Percentiles rank a stretch among this genome's conserved stretches.
phyloP scores from a whole-genome alignment of 2,888 invertebrate genomes.

The Ennomos erosarius region DNA sequence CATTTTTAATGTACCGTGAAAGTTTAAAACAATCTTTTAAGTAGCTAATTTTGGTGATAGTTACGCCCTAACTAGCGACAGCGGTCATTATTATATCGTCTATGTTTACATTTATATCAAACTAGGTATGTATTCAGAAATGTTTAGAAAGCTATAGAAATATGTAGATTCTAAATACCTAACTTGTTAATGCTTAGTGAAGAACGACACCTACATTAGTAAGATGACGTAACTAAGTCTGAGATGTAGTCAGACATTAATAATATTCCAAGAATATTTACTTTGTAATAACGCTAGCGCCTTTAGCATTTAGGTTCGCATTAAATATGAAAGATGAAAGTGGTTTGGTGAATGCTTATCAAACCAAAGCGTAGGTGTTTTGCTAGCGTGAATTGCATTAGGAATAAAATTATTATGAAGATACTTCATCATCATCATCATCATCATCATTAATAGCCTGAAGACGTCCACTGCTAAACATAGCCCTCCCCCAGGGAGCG shows the following conservation, averaged over 20 bases:
- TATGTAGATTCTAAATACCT: not conserved
- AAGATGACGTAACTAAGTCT: slow-evolving; percentile 7
- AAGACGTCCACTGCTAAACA: no score
- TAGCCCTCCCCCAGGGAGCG: no score
- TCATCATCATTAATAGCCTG: no score
- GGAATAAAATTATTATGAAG: not conserved
- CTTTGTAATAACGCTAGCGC: slow-evolving; percentile 12
- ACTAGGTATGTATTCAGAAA: not conserved
- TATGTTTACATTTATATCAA: not conserved
- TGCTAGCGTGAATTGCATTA: not conserved
- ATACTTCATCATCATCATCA: no score
- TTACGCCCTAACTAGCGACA: no score
- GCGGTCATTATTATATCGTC: not conserved
- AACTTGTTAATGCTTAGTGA: slow-evolving; percentile 2
- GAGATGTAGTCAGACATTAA: slow-evolving; percentile 15
- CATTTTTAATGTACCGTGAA: no score
- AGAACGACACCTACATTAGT: slow-evolving; percentile 6
- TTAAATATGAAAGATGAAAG: slow-evolving; percentile 14
- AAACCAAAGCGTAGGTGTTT: slow-evolving; percentile 10
- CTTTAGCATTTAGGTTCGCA: slow-evolving; percentile 1
- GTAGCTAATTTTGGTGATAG: no score
- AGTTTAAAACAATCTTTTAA: no score
- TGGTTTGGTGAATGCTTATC: slow-evolving; percentile 9
- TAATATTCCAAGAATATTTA: slow-evolving; percentile 11
- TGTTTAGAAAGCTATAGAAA: no score